Percentiles rank a stretch among this genome's conserved stretches.
Evolutionary conservation across 1,140 invertebrate species (phyloP).

Genomic region (Drosophila melanogaster): Release_6_plus_ISO1_MT NC_004354.4:4397501-4398000

Average conservation of each 20-base stretch:
- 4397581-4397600: not conserved
- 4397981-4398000: not conserved
- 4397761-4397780: too few relatives aligned
- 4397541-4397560: conserved; percentile 66
- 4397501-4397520: conserved; percentile 6
- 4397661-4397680: conserved; percentile 47
- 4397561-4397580: conserved; percentile 29
- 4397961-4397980: conserved; percentile 10
- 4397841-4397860: not conserved
- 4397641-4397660: conserved; percentile 1
- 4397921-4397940: conserved; percentile 6
- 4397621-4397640: conserved; percentile 17
- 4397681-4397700: conserved; percentile 59
- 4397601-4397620: not conserved
- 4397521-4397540: conserved; percentile 39
- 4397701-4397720: conserved; percentile 63
- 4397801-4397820: too few relatives aligned
- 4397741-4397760: not conserved
- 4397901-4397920: conserved; percentile 9
- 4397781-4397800: too few relatives aligned
- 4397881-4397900: not conserved
- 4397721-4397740: not conserved
- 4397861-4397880: not conserved
- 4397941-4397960: conserved; percentile 9
- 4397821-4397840: too few relatives aligned